Conservation (phyloP, 2,113 vertebrate genomes). For the Meles meles region DNA sequence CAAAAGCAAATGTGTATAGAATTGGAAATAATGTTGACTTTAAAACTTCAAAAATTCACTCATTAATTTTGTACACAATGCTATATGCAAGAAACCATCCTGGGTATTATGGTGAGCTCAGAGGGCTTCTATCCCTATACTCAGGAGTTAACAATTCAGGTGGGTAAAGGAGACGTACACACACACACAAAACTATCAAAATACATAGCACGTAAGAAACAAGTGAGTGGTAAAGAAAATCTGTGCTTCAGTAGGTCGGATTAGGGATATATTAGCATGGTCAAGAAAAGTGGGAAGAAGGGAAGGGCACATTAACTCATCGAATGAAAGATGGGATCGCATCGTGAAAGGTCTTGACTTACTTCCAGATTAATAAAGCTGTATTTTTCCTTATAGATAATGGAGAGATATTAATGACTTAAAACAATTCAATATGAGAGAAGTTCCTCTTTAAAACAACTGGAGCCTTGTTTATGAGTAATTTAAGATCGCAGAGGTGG, state of each 20-base stretch:
- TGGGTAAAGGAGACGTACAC: not conserved
- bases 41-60: slow-evolving; percentile 32
- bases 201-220: not conserved
- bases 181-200: not conserved
- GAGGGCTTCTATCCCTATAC: not conserved
- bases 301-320: not conserved
- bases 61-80: not conserved
- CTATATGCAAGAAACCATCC: not conserved
- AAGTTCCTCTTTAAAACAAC: not conserved
- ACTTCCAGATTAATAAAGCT: not conserved
- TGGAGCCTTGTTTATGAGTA: not conserved
- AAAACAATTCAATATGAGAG: not conserved
- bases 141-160: slow-evolving; percentile 9
- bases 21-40: not conserved
- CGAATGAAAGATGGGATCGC: not conserved
- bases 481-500: not conserved
- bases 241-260: not conserved
- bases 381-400: not conserved
- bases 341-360: not conserved
- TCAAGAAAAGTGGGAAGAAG: not conserved
- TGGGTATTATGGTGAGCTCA: not conserved
- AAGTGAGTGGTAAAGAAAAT: not conserved
- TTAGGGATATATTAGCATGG: not conserved
- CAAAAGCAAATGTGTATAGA: slow-evolving; percentile 18
- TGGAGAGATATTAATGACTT: not conserved